These are phyloP conservation scores for Chiloscyllium plagiosum DNA, from an alignment of 2,113 vertebrate species.

Conservation along the genomic window DNA sequence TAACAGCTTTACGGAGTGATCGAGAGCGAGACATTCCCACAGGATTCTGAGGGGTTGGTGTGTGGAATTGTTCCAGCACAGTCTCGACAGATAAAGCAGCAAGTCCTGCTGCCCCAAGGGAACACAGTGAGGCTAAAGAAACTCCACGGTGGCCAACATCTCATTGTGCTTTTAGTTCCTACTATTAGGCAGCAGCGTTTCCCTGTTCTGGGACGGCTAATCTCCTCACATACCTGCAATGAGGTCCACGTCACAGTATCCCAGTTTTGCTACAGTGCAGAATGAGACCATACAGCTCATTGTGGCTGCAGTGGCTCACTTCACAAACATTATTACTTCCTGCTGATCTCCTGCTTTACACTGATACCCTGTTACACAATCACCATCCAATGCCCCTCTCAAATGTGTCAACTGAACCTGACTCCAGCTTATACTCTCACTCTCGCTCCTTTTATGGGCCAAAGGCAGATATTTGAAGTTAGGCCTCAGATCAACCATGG, in stretches of 20 bases:
- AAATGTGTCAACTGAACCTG: not conserved
- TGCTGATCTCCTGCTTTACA: no score
- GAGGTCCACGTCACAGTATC: not conserved
- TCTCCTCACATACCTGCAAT: no score
- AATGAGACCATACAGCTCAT: not conserved
- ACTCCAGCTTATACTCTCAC: no score
- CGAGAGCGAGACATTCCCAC: not conserved
- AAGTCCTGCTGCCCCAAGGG: not conserved
- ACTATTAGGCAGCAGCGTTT: not conserved
- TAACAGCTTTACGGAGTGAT: not conserved
- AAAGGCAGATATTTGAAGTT: no score
- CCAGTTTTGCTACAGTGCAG: not conserved
- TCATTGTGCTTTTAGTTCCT: not conserved
- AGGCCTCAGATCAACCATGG: no score
- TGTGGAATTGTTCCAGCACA: not conserved
- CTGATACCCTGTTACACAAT: not conserved
- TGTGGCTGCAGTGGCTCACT: no score
- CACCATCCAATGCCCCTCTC: not conserved
- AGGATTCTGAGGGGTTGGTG: not conserved
- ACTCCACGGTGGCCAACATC: not conserved
- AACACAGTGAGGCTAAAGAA: not conserved
- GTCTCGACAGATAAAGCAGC: not conserved
- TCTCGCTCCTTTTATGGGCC: no score
- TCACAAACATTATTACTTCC: not conserved
- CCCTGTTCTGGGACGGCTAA: no score